Base-by-base conservation (phyloP, 2,888 invertebrate species). In the Cactoblastis cactorum region DNA sequence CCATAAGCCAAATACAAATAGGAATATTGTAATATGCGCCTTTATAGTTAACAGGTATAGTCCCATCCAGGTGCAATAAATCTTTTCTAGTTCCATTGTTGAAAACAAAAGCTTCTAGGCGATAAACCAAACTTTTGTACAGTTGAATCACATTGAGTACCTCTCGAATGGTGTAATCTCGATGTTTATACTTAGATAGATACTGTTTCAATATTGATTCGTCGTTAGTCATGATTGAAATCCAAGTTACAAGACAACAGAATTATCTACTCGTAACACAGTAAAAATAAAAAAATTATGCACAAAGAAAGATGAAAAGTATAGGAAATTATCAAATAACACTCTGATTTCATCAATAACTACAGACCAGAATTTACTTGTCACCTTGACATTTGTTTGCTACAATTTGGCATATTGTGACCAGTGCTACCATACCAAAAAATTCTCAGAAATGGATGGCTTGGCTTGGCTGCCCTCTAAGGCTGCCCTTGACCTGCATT, bases 11-110 rank as follows among this genome's bases (percentile, higher is more conserved):
- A 68, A 99, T 94, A 74, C 96, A 95, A 35, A 99, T 93, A 11
- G 99, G 99, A 79, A 99, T 99, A 86, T 99, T 97, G 85, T 99
- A 99, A 41, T 91, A 92, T 53, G 92, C 90, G 86, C 97, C 96
- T 92, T 96, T 97, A 76, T 95, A 98, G 49, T 92, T 91, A 0
- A 98, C 97, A 38, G 98, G 98, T 68, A 98, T 96, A 5, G 98
- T 98, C 49, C 98, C 98, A 71, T 94, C 93, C 49, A 98, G 89
- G 77, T 95, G 95, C 34, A 97, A 91, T 58, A 98, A 87, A 51
- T 96, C 95, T 80, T 94, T 95, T 38, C 92, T 89, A 0, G 91
- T 91, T 37, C 98, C 98, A 92, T 97, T 96, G 75, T 96, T 96
- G 77, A 97, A 98, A 53, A 95, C 97, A 85, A 90, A 90, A 75